A percentile compares a stretch with the other conserved stretches of the same genome.
Conservation (phyloP, 1,140 invertebrate species). For the Aphelenchoides avenae region DNA sequence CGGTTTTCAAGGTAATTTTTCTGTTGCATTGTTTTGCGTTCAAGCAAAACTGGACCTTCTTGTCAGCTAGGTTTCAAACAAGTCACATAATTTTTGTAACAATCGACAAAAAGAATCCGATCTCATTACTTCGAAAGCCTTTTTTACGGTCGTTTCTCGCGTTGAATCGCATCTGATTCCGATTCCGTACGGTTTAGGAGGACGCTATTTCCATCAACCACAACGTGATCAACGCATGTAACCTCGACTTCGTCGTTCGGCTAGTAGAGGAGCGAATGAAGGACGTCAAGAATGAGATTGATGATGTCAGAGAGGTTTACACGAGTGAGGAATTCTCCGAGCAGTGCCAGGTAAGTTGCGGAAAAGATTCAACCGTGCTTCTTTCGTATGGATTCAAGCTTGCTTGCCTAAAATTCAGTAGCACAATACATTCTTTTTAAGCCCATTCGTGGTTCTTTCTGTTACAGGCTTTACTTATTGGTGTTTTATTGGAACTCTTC, state of each 20-base stretch:
- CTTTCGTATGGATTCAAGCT: no score
- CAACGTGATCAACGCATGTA: conserved; percentile 91
- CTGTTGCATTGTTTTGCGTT: conserved; percentile 20
- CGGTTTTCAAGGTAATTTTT: conserved; percentile 1
- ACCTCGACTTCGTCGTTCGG: conserved; percentile 72
- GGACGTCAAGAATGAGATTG: conserved; percentile 20
- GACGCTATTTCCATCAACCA: conserved; percentile 92
- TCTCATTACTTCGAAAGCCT: no score
- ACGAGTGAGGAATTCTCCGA: conserved; percentile 16
- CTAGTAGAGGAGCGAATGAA: conserved; percentile 62
- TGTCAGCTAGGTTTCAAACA: no score
- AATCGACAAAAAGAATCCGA: no score
- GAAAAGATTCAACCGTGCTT: no score
- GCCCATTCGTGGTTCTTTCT: conserved; percentile 5
- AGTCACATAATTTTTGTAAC: no score
- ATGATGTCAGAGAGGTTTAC: conserved; percentile 17
- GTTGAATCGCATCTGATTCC: no score
- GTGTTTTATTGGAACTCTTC: no score
- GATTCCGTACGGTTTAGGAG: conserved; percentile 64
- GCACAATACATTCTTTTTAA: conserved; percentile 6
- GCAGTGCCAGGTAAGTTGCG: conserved; percentile 17
- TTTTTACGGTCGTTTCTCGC: conserved; percentile 1
- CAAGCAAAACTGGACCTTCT: no score
- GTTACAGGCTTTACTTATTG: neutral
- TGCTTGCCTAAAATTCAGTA: no score